A percentile compares a stretch with the other conserved stretches of the same genome.
Evolutionary conservation across 2,888 invertebrate species (phyloP).

Genomic region (Xanthorhoe spadicearia): DNA sequence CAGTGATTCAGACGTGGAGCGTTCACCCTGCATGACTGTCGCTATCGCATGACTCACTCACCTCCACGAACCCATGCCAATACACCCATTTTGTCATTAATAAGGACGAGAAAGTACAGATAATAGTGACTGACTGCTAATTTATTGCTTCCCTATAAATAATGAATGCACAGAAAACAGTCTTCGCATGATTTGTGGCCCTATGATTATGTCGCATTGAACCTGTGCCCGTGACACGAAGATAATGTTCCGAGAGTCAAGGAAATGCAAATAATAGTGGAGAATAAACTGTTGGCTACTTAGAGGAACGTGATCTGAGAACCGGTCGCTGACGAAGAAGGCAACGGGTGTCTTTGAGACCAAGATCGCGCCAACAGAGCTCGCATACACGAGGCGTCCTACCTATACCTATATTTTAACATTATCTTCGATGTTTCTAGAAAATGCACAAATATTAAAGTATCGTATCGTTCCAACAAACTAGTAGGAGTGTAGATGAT

Average conservation of each 20-base stretch:
- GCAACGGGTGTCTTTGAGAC: constrained; percentile 78
- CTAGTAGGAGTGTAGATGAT: background rate
- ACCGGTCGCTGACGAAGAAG: constrained; percentile 81
- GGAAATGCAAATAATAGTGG: constrained; percentile 56
- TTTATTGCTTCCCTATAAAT: constrained; percentile 58
- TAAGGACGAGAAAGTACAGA: constrained; percentile 60
- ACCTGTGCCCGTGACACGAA: constrained; percentile 40
- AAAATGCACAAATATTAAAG: background rate
- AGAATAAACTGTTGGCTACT: constrained; percentile 63
- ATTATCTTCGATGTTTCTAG: constrained; percentile 46
- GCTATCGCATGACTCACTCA: constrained; percentile 50
- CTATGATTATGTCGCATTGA: constrained; percentile 48
- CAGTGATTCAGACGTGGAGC: constrained; percentile 57
- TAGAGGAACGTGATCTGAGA: constrained; percentile 61
- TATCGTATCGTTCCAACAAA: background rate
- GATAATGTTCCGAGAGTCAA: constrained; percentile 42
- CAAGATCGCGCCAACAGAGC: constrained; percentile 61
- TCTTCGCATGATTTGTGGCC: constrained; percentile 43
- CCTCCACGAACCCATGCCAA: constrained; percentile 50
- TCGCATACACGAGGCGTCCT: constrained; percentile 56
- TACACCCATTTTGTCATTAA: constrained; percentile 69
- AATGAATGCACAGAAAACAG: constrained; percentile 51
- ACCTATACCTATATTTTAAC: constrained; percentile 59
- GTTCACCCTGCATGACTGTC: constrained; percentile 62
- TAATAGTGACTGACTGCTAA: constrained; percentile 53